Conservation (phyloP, 1,140 invertebrate species). For the Centruroides sculpturatus region DNA sequence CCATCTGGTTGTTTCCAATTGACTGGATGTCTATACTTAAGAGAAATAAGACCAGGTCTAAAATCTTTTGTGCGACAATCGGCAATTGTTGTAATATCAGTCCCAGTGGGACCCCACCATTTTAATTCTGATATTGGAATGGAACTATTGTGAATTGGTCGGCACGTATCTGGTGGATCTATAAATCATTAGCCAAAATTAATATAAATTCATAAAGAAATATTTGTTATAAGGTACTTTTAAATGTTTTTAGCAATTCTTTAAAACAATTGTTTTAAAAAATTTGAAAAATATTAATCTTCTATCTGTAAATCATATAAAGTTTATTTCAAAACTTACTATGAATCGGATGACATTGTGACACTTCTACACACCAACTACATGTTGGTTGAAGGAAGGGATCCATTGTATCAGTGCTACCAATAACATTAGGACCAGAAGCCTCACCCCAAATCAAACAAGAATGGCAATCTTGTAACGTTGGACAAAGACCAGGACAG, state of each 20-base stretch:
- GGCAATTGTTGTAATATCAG: conserved; percentile 49
- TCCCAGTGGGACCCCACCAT: conserved; percentile 75
- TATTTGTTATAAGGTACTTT: no score
- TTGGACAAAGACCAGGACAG: conserved; percentile 75
- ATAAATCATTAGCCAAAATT: not conserved
- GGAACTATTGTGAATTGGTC: no score
- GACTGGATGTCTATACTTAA: conserved; percentile 69
- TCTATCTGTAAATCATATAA: no score
- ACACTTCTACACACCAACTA: conserved; percentile 13
- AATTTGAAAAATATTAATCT: no score
- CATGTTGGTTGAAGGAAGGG: conserved; percentile 8
- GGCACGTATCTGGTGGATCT: no score
- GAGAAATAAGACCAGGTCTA: conserved; percentile 70
- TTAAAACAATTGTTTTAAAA: no score
- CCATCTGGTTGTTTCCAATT: conserved; percentile 73
- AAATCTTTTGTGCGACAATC: conserved; percentile 63
- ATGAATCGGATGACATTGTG: conserved; percentile 11
- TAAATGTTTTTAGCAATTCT: no score
- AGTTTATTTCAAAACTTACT: conserved; percentile 1
- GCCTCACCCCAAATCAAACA: conserved; percentile 40
- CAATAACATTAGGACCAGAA: conserved; percentile 9
- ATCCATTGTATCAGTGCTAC: conserved; percentile 4
- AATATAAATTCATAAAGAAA: not conserved
- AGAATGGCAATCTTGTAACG: conserved; percentile 70
- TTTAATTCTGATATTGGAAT: conserved; percentile 10